A percentile compares a stretch with the other conserved stretches of the same genome.
Evolutionary conservation across 1,140 invertebrate species (phyloP).

Genomic region (Chymomyza costata): DNA sequence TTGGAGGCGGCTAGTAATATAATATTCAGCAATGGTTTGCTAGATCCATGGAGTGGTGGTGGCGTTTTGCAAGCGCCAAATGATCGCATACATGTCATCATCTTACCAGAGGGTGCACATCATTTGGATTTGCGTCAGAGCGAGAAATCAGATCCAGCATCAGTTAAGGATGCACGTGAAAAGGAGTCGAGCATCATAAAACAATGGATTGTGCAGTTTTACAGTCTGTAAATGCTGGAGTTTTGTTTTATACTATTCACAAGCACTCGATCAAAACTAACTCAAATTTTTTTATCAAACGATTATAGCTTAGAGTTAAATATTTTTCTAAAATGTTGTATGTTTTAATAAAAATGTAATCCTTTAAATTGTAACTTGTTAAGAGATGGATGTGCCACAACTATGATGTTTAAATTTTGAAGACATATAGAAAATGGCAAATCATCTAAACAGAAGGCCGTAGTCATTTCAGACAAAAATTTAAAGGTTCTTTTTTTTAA

Average conservation of each 20-base stretch:
- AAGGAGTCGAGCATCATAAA: constrained; percentile 49
- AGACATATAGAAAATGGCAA: too few species aligned
- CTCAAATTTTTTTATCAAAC: too few species aligned
- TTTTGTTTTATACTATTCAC: too few species aligned
- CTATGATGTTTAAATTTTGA: too few species aligned
- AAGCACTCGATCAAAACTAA: too few species aligned
- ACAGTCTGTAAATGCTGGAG: too few species aligned
- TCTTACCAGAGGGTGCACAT: constrained; percentile 93
- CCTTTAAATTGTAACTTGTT: too few species aligned
- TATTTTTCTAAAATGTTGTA: not conserved
- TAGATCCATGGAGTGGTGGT: constrained; percentile 94
- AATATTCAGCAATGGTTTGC: constrained; percentile 69
- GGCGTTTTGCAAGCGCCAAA: constrained; percentile 87
- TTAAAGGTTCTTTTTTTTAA: too few species aligned
- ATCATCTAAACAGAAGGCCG: too few species aligned
- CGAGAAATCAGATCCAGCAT: constrained; percentile 49
- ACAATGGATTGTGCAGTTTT: constrained; percentile 44
- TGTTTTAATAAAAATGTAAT: too few species aligned
- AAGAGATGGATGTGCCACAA: too few species aligned
- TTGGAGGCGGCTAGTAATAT: constrained; percentile 75
- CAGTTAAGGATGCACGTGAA: constrained; percentile 44
- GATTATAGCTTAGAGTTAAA: not conserved
- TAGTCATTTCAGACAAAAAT: too few species aligned
- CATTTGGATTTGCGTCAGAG: constrained; percentile 88
- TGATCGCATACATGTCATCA: constrained; percentile 81